phyloP scores from a whole-genome alignment of 2,797 vertebrate species.

The Botia almorhae region DNA sequence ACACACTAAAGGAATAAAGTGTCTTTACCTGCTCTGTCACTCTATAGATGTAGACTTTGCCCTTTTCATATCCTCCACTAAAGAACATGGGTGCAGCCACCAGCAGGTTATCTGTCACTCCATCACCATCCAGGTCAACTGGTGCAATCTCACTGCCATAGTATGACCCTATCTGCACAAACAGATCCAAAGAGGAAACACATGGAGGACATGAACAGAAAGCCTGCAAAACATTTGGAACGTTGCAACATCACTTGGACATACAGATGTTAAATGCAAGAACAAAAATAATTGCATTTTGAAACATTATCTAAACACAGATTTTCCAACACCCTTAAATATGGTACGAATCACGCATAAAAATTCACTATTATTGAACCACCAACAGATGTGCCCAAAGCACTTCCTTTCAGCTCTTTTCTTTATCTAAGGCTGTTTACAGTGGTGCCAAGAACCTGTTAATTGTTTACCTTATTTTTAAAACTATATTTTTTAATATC shows the following conservation, averaged over 20 bases:
- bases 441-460: neutral
- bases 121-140: conserved; percentile 86
- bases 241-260: neutral
- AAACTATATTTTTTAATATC: neutral
- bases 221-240: neutral
- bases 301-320: neutral
- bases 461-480: conserved; percentile 4
- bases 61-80: conserved; percentile 90
- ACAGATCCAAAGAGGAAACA: conserved; percentile 15
- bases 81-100: conserved; percentile 98
- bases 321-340: neutral
- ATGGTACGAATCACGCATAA: neutral
- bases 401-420: neutral
- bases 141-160: conserved; percentile 94
- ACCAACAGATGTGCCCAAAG: neutral
- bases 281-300: neutral
- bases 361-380: no score
- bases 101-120: conserved; percentile 88
- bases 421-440: neutral
- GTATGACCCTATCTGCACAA: conserved; percentile 94
- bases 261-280: neutral
- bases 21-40: conserved; percentile 79
- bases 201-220: neutral
- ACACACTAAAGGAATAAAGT: neutral
- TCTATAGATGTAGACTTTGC: conserved; percentile 90